phyloP scores from a whole-genome alignment of 2,888 invertebrate species.

The Harmothoe impar region DNA sequence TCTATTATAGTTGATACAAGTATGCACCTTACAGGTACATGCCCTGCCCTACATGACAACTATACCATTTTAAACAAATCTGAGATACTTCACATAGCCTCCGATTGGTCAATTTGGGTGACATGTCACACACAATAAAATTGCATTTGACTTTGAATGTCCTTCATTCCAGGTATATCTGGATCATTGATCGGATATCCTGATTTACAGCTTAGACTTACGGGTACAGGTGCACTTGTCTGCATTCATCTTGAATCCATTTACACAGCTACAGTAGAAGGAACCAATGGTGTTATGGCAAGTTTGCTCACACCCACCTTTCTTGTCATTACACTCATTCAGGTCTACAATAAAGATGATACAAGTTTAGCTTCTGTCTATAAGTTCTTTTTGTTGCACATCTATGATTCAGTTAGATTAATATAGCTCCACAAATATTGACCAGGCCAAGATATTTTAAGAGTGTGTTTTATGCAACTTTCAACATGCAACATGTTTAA shows the following conservation, averaged over 20 bases:
- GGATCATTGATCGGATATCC: too few relatives aligned
- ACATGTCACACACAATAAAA: too few relatives aligned
- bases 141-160: not conserved
- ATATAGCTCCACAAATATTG: not conserved
- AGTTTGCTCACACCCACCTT: conserved; percentile 50
- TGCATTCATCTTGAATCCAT: conserved; percentile 29
- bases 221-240: conserved; percentile 32
- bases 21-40: too few relatives aligned
- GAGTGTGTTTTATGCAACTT: not conserved
- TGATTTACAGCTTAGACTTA: not conserved
- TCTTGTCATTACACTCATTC: conserved; percentile 20
- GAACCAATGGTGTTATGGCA: conserved; percentile 57
- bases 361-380: too few relatives aligned
- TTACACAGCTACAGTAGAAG: conserved; percentile 50
- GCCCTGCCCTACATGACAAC: too few relatives aligned
- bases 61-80: too few relatives aligned
- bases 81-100: too few relatives aligned
- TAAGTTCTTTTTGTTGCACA: too few relatives aligned
- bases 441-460: not conserved
- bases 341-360: conserved; percentile 26
- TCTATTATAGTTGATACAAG: too few relatives aligned
- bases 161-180: not conserved
- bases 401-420: not conserved
- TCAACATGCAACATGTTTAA: not conserved
- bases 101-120: too few relatives aligned